Percentiles rank a stretch among this genome's conserved stretches.
Conservation (phyloP, 1,140 invertebrate species). For the Macrobrachium rosenbergii region DNA sequence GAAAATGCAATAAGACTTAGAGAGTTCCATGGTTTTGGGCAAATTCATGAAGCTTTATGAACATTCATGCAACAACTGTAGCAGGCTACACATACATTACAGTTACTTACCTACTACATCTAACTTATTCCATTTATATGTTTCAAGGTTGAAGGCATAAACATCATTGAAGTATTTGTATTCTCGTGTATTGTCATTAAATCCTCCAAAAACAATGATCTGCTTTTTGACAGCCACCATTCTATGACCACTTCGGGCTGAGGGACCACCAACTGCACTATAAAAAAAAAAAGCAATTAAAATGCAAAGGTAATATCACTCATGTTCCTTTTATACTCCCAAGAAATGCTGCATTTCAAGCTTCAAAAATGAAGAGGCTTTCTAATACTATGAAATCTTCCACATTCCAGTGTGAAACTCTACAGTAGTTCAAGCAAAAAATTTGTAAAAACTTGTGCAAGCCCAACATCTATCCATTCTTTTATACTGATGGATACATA, state of each 20-base stretch:
- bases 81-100: not conserved
- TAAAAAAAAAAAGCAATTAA: not conserved
- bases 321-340: too few species aligned
- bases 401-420: too few species aligned
- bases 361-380: too few species aligned
- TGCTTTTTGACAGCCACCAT: slow-evolving; percentile 79
- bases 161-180: slow-evolving; percentile 94
- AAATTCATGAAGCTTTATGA: not conserved
- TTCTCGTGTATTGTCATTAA: slow-evolving; percentile 88
- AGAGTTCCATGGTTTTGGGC: too few species aligned
- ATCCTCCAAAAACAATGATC: slow-evolving; percentile 91
- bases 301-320: not conserved
- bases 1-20: too few species aligned
- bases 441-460: too few species aligned
- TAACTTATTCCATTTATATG: slow-evolving; percentile 84
- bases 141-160: slow-evolving; percentile 85
- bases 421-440: too few species aligned
- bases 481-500: too few species aligned
- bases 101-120: slow-evolving; percentile 74
- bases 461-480: too few species aligned
- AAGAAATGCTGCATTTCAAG: too few species aligned
- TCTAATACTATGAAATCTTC: too few species aligned
- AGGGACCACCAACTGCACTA: slow-evolving; percentile 39
- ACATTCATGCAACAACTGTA: not conserved
- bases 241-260: slow-evolving; percentile 70